Evolutionary conservation across 2,888 invertebrate genomes (phyloP).

Genomic region (Eubasilissa splendida): DNA sequence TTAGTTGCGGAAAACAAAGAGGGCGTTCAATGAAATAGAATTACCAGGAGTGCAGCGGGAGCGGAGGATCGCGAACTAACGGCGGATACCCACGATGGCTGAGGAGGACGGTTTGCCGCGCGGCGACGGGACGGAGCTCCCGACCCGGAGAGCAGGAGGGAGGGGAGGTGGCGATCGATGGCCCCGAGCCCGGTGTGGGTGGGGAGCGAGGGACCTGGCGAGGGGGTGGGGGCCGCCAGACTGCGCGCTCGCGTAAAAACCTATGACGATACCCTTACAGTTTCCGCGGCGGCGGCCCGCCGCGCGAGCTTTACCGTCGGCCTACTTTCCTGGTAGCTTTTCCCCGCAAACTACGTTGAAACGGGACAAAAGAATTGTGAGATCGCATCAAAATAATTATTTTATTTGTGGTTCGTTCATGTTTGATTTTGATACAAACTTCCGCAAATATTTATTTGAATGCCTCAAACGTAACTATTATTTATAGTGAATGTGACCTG

Average conservation of each 20-base stretch:
- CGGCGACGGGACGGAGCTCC: slow-evolving; percentile 39
- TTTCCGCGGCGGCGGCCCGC: slow-evolving; percentile 32
- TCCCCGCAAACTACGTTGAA: slow-evolving; percentile 7
- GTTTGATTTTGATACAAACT: too few species aligned
- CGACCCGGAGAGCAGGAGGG: slow-evolving; percentile 40
- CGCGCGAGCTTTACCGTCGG: slow-evolving; percentile 33
- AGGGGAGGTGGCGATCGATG: slow-evolving; percentile 51
- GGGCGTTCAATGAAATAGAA: slow-evolving; percentile 37
- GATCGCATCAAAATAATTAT: too few species aligned
- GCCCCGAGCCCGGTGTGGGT: slow-evolving; percentile 28
- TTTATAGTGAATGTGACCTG: too few species aligned
- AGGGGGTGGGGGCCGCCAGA: slow-evolving; percentile 34
- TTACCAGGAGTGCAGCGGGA: slow-evolving; percentile 49
- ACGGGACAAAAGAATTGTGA: slow-evolving; percentile 16
- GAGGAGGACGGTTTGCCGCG: slow-evolving; percentile 44
- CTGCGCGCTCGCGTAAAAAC: slow-evolving; percentile 39
- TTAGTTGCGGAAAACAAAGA: slow-evolving; percentile 36
- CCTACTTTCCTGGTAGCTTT: slow-evolving; percentile 45
- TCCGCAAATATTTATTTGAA: too few species aligned
- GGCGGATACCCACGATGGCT: slow-evolving; percentile 26
- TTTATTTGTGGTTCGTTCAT: too few species aligned
- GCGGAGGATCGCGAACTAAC: slow-evolving; percentile 35
- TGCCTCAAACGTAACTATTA: too few species aligned
- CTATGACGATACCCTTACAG: slow-evolving; percentile 46
- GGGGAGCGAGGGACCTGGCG: slow-evolving; percentile 30